A percentile compares a stretch with the other conserved stretches of the same genome.
Conservation (phyloP, 2,797 vertebrate species). For the Spinus pinus region DNA sequence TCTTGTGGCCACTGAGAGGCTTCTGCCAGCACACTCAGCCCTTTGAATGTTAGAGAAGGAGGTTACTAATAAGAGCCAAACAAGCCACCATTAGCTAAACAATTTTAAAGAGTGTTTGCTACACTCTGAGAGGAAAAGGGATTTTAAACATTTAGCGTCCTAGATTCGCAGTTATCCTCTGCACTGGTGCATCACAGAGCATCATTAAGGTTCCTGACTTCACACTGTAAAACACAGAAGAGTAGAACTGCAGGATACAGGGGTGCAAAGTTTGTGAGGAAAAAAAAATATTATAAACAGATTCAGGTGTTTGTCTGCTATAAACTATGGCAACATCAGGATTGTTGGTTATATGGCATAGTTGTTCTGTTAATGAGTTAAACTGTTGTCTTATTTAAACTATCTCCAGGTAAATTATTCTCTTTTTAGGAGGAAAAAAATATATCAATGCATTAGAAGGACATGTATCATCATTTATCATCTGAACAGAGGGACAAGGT, state of each 20-base stretch:
- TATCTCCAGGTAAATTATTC: conserved; percentile 38
- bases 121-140: conserved; percentile 19
- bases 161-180: conserved; percentile 57
- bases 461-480: conserved; percentile 58
- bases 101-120: neutral
- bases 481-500: conserved; percentile 36
- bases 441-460: conserved; percentile 37
- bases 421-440: conserved; percentile 8
- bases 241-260: conserved; percentile 25
- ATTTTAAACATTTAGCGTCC: conserved; percentile 68
- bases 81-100: neutral
- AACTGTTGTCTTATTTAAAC: conserved; percentile 44
- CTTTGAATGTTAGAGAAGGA: neutral
- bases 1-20: neutral
- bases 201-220: conserved; percentile 47
- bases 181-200: conserved; percentile 1
- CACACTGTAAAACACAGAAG: conserved; percentile 40
- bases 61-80: neutral
- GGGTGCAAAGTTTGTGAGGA: conserved; percentile 36
- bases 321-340: neutral
- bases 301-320: neutral
- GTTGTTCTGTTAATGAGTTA: neutral
- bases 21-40: rapidly evolving
- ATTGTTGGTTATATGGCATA: neutral
- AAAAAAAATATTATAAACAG: conserved; percentile 20